Evolutionary conservation across 2,888 invertebrate species (phyloP), one percentile per base, ranked within the genome.

Genomic region (Agrochola macilenta): DNA sequence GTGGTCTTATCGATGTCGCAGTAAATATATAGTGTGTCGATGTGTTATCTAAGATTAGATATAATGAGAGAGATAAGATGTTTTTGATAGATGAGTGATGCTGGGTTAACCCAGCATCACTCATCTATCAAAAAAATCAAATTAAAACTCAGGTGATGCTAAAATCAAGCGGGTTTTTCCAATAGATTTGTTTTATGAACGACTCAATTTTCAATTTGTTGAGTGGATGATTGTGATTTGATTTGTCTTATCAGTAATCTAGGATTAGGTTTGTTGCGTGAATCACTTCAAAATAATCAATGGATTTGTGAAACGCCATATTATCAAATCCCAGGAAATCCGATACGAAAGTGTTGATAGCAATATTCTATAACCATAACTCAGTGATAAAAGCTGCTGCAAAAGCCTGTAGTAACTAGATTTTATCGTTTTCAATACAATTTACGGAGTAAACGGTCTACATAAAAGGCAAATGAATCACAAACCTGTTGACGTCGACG

Each of bases 401-500:
- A 26, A 23, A 30, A 60, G 58, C 17, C 30, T 54, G 14, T 23
- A 17, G n/a, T 54, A 52, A 43, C 20, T 17, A 63, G 46, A 30
- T 2, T 43, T 71, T 68, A 49, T 69, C 5, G 26, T 63, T 61
- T 35, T 57, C 35, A 70, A 66, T 72, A 64, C 35, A 69, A 57
- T 66, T 79, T n/a, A 60, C 14, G 20, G 23, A 60, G 49, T 80
- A 57, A 81, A 70, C 5, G 43, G 23, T 65, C 4, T n/a, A 81
- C 12, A 54, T 78, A 61, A 66, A 70, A 68, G 26, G 63, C 5
- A 64, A 46, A 79, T 82, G 57, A 73, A 65, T 71, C n/a, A 79
- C 80, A 86, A 96, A 99, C 99, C 99, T 98, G 96, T 99, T 99
- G 79, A 99, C 98, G 94, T 99, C 99, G 74, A 99, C 98, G 92